Evolutionary conservation across 2,113 vertebrate genomes (phyloP), one percentile per base, ranked within the genome.

Genomic region (Misgurnus anguillicaudatus): DNA sequence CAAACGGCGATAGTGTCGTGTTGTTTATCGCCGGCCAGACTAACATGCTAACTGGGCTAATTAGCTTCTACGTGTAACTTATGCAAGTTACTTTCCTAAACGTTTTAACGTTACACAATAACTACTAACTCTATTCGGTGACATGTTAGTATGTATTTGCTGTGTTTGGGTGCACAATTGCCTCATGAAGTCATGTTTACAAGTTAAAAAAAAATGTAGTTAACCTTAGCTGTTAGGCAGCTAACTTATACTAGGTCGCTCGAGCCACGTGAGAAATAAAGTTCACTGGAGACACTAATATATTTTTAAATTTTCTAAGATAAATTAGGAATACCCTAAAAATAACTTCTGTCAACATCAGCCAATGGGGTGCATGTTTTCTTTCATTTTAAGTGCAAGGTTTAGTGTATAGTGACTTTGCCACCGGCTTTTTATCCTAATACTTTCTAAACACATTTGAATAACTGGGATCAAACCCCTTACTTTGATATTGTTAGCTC

Each of bases 181-280:
- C 31, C 14, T 36, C 16, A 14, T 61, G n/a, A 74, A 31, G 71
- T 62, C 11, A 74, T 62, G 41, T 74, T 47, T 62, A 62, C 21
- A 62, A 31, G 57, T 41, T 74, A 61, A 62, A 31, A 62, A 31
- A 7, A 16, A 2, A 6, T 4, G 9, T 70, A 31, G 24, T 3
- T 31, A 31, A 31, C 24, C 2, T 31, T 71, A 57, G 51, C 68
- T 71, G 71, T 39, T 72, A 45, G 71, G 17, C 9, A 45, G 19
- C 21, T 0, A n/a, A n/a, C n/a, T n/a, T n/a, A 4, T 68, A 62
- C 10, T 14, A 47, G 41, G 1, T 16, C 3, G 7, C 41, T 39
- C 1, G 16, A 73, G 55, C 39, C 39, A 73, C n/a, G n/a, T n/a
- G 41, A 61, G 45, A 61, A 42, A 61, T 17, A 6, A 4, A 16